These are phyloP conservation scores for Trogon melanurus DNA, from an alignment of 2,113 vertebrate species.

Conservation along the genomic window DNA sequence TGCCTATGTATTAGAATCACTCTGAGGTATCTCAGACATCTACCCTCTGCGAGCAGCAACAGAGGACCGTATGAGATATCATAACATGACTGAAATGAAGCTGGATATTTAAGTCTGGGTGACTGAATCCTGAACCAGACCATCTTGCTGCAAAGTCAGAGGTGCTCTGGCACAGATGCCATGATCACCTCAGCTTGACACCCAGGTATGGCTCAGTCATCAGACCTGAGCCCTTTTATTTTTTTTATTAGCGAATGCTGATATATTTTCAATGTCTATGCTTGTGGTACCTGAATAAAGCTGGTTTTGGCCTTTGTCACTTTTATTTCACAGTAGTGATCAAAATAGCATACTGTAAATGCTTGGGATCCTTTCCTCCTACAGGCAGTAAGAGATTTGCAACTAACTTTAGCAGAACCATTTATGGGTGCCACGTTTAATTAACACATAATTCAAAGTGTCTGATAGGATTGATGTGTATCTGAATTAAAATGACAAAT, in stretches of 20 bases:
- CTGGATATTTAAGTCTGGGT: background rate
- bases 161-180: background rate
- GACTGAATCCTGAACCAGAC: background rate
- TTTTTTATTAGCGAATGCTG: background rate
- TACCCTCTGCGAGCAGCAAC: background rate
- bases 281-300: background rate
- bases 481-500: slow-evolving; percentile 46
- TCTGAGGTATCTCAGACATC: background rate
- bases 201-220: background rate
- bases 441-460: background rate
- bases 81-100: background rate
- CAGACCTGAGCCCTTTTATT: background rate
- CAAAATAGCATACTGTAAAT: background rate
- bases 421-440: background rate
- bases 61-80: background rate
- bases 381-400: slow-evolving; percentile 17
- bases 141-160: background rate
- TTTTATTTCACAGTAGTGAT: background rate
- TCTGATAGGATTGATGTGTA: slow-evolving; percentile 52
- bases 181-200: background rate
- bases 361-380: background rate
- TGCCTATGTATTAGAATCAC: background rate
- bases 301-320: background rate
- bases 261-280: background rate
- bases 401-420: slow-evolving; percentile 7